Percentiles rank a stretch among this genome's conserved stretches.
These are phyloP conservation scores for Alsophila aescularia DNA, from an alignment of 2,888 invertebrate genomes.

Conservation along the genomic window DNA sequence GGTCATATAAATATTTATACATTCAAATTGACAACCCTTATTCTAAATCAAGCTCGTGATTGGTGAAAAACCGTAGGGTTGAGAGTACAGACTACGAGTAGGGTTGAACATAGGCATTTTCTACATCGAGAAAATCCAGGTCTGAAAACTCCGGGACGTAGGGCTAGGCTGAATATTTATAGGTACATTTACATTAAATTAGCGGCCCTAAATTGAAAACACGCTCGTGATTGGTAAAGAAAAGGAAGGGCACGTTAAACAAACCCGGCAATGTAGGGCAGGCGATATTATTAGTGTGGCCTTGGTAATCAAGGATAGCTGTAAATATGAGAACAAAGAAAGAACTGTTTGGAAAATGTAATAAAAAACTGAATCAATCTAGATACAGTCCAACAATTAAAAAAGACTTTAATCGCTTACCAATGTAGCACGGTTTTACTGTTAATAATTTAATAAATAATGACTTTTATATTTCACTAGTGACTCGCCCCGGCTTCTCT, in stretches of 20 bases:
- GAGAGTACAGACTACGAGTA: too few species aligned
- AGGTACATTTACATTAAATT: conserved; percentile 55
- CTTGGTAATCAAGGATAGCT: conserved; percentile 1
- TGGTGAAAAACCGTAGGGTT: conserved; percentile 37
- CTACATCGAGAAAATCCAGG: too few species aligned
- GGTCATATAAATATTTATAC: conserved; percentile 53
- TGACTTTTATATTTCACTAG: too few species aligned
- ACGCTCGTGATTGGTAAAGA: conserved; percentile 24
- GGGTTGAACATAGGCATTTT: too few species aligned
- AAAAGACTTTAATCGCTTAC: too few species aligned
- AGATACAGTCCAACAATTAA: too few species aligned
- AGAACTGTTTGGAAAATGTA: neutral
- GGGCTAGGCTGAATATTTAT: conserved; percentile 48
- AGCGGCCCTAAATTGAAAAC: conserved; percentile 38
- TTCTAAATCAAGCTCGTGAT: conserved; percentile 29
- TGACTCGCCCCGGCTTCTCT: too few species aligned
- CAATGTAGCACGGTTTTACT: too few species aligned
- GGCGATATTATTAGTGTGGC: conserved; percentile 9
- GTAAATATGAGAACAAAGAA: neutral
- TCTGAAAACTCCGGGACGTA: too few species aligned
- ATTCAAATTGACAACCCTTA: conserved; percentile 49
- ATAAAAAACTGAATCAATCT: too few species aligned
- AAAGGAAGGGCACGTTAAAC: conserved; percentile 52
- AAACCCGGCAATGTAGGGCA: conserved; percentile 8
- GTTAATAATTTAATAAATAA: too few species aligned